These are phyloP conservation scores for Papilio protenor DNA, from an alignment of 2,888 invertebrate species.

Conservation along the genomic window DNA sequence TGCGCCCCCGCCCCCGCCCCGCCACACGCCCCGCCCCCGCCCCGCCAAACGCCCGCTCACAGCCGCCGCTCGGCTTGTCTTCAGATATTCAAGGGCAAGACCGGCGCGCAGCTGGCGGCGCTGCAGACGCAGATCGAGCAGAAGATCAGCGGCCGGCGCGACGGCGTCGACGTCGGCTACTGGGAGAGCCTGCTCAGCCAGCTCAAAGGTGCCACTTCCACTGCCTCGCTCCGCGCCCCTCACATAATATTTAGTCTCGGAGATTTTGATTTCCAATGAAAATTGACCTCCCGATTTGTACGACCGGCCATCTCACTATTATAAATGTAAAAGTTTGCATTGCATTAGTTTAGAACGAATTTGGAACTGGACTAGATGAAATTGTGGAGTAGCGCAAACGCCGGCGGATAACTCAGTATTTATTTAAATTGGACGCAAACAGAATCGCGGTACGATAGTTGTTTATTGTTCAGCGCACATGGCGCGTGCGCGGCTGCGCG, in stretches of 20 bases:
- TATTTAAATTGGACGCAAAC: no score
- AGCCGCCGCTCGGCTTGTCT: neutral
- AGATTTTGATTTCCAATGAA: neutral
- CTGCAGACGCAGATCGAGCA: conserved; percentile 93
- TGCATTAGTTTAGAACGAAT: no score
- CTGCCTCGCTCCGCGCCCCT: no score
- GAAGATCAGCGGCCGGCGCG: conserved; percentile 92
- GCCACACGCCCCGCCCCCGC: neutral
- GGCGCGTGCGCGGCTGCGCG: conserved; percentile 95
- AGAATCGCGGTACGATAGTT: neutral
- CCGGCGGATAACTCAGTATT: no score
- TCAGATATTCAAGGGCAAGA: conserved; percentile 96
- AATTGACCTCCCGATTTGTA: no score
- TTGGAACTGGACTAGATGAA: no score
- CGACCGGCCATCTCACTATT: no score
- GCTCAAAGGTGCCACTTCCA: conserved; percentile 88
- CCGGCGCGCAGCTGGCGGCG: conserved; percentile 92
- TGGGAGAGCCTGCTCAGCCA: conserved; percentile 99
- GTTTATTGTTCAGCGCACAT: conserved; percentile 88
- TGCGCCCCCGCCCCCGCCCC: conserved; percentile 43
- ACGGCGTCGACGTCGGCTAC: conserved; percentile 98
- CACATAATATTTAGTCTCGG: conserved; percentile 50
- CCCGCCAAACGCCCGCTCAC: neutral
- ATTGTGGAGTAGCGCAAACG: no score
- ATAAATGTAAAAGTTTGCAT: no score